phyloP scores from a whole-genome alignment of 2,888 invertebrate genomes.

The Seira ritae region DNA sequence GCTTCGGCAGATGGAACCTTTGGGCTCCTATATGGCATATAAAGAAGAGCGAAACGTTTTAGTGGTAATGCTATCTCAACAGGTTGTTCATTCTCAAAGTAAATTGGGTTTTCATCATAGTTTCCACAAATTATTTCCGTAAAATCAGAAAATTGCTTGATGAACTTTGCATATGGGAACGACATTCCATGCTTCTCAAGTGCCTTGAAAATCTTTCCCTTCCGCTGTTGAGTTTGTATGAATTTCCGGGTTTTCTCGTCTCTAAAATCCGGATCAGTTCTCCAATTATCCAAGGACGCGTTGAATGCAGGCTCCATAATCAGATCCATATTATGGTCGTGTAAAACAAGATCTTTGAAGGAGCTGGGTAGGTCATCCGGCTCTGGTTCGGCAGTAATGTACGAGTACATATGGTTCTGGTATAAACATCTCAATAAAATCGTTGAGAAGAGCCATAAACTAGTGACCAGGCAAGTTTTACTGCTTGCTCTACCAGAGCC shows the following conservation, averaged over 20 bases:
- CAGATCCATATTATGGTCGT: conserved; percentile 25
- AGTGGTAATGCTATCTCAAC: too few relatives aligned
- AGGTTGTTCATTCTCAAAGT: too few relatives aligned
- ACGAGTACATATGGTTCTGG: not conserved
- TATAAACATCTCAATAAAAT: conserved; percentile 1
- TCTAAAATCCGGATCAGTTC: too few relatives aligned
- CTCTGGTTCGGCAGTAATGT: conserved; percentile 29
- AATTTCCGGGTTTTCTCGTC: too few relatives aligned
- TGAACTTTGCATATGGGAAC: not conserved
- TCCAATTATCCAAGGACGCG: not conserved
- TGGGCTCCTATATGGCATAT: too few relatives aligned
- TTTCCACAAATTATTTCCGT: too few relatives aligned
- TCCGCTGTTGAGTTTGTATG: too few relatives aligned
- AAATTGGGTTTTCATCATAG: too few relatives aligned
- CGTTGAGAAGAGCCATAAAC: conserved; percentile 17
- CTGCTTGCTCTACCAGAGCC: conserved; percentile 17
- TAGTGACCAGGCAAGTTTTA: conserved; percentile 18
- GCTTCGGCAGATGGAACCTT: too few relatives aligned
- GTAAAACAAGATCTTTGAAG: conserved; percentile 21
- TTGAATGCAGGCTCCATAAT: conserved; percentile 4
- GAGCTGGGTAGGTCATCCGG: too few relatives aligned
- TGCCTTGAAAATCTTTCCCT: not conserved
- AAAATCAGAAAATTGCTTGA: not conserved
- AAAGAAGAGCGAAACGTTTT: too few relatives aligned
- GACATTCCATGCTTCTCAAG: not conserved